Base-by-base conservation (phyloP, 2,888 invertebrate species). In the Unio pictorum region DNA sequence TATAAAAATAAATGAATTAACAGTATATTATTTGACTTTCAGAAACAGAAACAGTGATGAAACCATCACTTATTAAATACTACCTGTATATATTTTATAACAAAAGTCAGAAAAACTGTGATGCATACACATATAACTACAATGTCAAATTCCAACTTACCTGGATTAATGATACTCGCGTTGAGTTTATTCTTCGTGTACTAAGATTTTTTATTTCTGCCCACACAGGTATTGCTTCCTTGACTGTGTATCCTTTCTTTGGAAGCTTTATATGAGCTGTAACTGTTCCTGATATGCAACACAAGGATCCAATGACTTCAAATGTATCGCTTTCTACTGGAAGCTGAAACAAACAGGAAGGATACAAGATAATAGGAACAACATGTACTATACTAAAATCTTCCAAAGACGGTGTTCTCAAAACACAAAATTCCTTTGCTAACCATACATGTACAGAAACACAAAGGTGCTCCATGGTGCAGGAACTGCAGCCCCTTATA, bases 281-380 rank as follows among this genome's bases (percentile, higher is more conserved):
- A 6, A 87, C 86, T 1, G 86, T 87, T 17, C 86, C 86, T 5
- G 86, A 81, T 55, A 87, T 73, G 74, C 86, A 87, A 71, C 86
- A 87, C 83, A 83, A 84, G 5, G 86, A 87, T 18, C 86, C 86
- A 11, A 87, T 81, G 3, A 84, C 81, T 68, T 87, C 86, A 76
- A 86, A 87, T 26, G 85, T 86, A 76, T 87, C 86, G 65, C 84
- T 85, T 75, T 87, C 86, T 57, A 86, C 86, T 6, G 86, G 85
- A 57, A 85, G 69, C 86, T 86, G 78, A 5, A 74, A 72, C 15
- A 66, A 67, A 23, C 55, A 26, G 54, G 15, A 45, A 45, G 15
- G 8, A 45, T 45, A 15, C 15, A 45, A 57, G 72, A 75, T 72
- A 64, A 81, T 79, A 67, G 77, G 74, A 60, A 79, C 77, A 61